Base-by-base conservation (phyloP, 2,888 invertebrate species). In the Xestia sexstrigata region DNA sequence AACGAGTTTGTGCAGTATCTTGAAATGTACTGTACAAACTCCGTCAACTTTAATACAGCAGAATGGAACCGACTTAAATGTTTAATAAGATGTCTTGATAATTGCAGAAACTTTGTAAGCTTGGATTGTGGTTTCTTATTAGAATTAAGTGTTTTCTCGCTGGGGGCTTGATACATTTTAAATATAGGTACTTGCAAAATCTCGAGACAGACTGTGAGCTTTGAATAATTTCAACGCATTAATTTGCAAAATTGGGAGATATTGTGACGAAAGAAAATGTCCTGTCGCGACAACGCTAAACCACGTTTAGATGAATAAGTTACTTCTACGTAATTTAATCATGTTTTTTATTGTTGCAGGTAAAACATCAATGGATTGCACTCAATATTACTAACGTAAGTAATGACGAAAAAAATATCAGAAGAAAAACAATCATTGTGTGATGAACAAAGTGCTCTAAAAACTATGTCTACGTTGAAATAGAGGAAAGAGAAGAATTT, bases 61-160 rank as follows among this genome's bases (percentile, higher is more conserved):
- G 81, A 88, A 89, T 83, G 86, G 83, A 84, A 78, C 66, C 77
- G 77, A 80, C 81, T 83, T 86, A 79, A 82, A 84, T 84, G 78
- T 85, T 86, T 89, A 86, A 88, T 91, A 88, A 88, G 83, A 88
- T 87, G 84, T 85, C 86, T 84, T 83, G 78, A 86, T 89, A 89
- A 90, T 90, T 88, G 82, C 75, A 73, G 81, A 85, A 89, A 89
- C 83, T 89, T 88, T 77, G 79, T 79, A 79, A 87, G 87, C 84
- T 81, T 78, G 83, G 89, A 86, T 88, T 88, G 87, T 82, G 87
- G 87, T 84, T 84, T 81, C 85, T 89, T 83, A 86, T 82, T 80
- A 79, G 84, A 86, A 86, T 86, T 78, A 81, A 84, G 79, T 81
- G 79, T 84, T 82, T 74, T 87, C 81, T 84, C 65, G 71, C 73